Percentiles rank a stretch among this genome's conserved stretches.
Conservation (phyloP, 2,888 invertebrate genomes). For the Drosophila infuscata region DNA sequence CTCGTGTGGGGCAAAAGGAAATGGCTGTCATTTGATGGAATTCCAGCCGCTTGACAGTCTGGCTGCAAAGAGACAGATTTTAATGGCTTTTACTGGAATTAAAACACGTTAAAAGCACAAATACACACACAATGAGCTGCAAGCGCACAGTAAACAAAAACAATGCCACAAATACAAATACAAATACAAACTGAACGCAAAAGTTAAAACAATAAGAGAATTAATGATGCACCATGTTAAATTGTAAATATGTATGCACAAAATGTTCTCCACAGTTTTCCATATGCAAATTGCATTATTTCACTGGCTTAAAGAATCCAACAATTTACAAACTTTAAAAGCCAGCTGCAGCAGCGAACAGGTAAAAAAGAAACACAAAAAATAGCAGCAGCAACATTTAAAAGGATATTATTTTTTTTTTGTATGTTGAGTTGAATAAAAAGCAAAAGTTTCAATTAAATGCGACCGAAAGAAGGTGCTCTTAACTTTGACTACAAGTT, state of each 20-base stretch:
- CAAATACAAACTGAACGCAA: neutral
- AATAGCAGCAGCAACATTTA: neutral
- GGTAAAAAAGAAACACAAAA: neutral
- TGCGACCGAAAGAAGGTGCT: neutral
- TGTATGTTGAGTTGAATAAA: neutral
- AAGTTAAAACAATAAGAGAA: constrained; percentile 28
- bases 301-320: constrained; percentile 2
- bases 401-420: neutral
- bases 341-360: neutral
- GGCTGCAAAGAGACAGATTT: constrained; percentile 29
- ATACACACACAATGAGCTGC: constrained; percentile 6
- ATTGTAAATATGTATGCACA: constrained; percentile 5
- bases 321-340: neutral
- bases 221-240: constrained; percentile 41
- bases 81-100: constrained; percentile 72
- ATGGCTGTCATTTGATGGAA: neutral
- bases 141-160: constrained; percentile 9
- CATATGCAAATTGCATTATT: constrained; percentile 19
- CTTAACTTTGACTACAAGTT: neutral
- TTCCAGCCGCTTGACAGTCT: constrained; percentile 5
- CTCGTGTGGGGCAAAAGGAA: neutral
- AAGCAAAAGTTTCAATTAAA: constrained; percentile 2
- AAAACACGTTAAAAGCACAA: constrained; percentile 33
- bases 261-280: constrained; percentile 1
- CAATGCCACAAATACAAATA: constrained; percentile 2